A percentile compares a stretch with the other conserved stretches of the same genome.
phyloP scores from a whole-genome alignment of 2,113 vertebrate genomes.

The Noturus placidus region DNA sequence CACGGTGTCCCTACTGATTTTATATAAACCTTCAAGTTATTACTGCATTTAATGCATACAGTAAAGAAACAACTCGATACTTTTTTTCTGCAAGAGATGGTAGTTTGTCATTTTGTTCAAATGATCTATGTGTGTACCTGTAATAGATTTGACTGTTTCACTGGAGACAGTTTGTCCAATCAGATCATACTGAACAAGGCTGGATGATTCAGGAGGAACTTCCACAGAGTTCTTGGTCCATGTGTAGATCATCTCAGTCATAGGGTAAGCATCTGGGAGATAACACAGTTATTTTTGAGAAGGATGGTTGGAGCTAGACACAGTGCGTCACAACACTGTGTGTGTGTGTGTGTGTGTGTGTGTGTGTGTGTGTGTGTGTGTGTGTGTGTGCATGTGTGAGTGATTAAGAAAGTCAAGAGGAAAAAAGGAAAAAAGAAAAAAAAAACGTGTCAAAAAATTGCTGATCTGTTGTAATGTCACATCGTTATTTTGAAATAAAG shows the following conservation, averaged over 20 bases:
- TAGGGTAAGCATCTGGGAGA: conserved; percentile 92
- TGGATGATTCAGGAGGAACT: conserved; percentile 95
- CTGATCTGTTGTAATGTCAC: conserved; percentile 11
- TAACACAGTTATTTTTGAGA: conserved; percentile 14
- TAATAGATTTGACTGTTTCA: conserved; percentile 96
- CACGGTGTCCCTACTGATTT: background rate
- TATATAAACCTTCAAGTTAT: conserved; percentile 6
- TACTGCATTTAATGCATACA: background rate
- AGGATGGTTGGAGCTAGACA: background rate
- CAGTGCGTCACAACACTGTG: background rate
- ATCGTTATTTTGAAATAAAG: background rate
- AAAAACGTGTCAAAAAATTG: background rate
- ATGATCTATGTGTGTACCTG: conserved; percentile 72
- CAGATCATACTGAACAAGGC: conserved; percentile 97
- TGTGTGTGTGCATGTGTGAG: background rate
- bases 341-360: background rate
- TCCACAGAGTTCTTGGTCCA: conserved; percentile 99
- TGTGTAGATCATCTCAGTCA: conserved; percentile 97
- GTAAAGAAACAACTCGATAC: background rate
- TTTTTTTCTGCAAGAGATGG: background rate
- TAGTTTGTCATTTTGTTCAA: conserved; percentile 6
- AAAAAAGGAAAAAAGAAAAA: background rate
- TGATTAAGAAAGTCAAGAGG: background rate
- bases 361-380: background rate
- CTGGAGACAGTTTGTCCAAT: conserved; percentile 94